Evolutionary conservation across 2,113 vertebrate genomes (phyloP).

Genomic region (Morone saxatilis): DNA sequence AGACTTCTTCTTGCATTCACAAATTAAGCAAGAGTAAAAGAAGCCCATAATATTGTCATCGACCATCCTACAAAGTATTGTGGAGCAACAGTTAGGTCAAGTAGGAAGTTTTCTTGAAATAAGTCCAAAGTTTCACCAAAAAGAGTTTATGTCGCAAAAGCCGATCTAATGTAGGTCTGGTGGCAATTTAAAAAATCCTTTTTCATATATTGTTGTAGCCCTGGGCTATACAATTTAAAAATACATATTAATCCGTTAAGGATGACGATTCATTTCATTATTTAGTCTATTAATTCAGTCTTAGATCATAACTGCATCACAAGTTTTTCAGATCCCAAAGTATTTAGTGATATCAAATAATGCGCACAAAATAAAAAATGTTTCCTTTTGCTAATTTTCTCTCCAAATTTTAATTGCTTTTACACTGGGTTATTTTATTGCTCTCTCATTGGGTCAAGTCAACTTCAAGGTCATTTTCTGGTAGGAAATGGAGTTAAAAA

Average conservation of each 20-base stretch:
- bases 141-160: neutral
- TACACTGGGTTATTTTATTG: neutral
- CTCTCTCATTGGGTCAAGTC: neutral
- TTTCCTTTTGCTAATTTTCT: neutral
- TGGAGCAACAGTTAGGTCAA: no score
- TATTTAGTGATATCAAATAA: neutral
- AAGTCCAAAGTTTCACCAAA: neutral
- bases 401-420: neutral
- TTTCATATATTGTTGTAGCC: neutral
- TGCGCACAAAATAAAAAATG: no score
- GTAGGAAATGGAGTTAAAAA: neutral
- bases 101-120: neutral
- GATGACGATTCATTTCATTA: neutral
- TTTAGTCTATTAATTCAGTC: neutral
- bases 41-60: neutral
- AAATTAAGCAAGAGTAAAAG: neutral
- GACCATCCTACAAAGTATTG: neutral
- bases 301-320: neutral
- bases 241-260: neutral
- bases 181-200: neutral
- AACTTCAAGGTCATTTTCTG: no score
- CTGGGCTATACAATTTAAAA: neutral
- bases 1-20: neutral
- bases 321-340: neutral
- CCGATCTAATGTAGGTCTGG: neutral